Base-by-base conservation (phyloP, 2,888 invertebrate species). In the Drosophila pseudotakahashii region DNA sequence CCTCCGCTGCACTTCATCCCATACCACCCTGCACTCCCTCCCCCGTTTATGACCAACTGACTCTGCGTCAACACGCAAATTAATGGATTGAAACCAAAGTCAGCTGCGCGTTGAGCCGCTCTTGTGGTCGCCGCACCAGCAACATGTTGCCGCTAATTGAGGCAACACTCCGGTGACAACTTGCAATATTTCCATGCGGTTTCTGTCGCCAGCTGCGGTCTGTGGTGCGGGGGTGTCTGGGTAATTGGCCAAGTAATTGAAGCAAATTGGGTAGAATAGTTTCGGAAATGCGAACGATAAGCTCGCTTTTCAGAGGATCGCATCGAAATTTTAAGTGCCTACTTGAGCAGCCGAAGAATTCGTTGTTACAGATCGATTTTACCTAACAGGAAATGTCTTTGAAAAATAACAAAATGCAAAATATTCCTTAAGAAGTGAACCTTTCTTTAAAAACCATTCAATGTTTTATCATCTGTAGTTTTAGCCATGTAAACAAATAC, bases 111-210 rank as follows among this genome's bases (percentile, higher is more conserved):
- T 53, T 61, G 55, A 70, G 57, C 51, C 61, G 50, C 53, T 62
- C 14, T 67, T 70, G 78, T 54, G 61, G 54, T 66, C 58, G 58
- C 53, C 64, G 52, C 67, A 67, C 44, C 70, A 39, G 34, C 70
- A 79, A 71, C 76, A 74, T 82, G 80, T 71, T 82, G 80, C 80
- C 76, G 68, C 66, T 66, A 82, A 73, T 75, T 85, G 71, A 51
- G 69, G 75, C 69, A 76, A 52, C 78, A 66, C 63, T 48, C 60
- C 69, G 39, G 37, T 50, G 69, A 69, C 69, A 69, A 69, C 69
- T 53, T 53, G 52, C 52, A 16, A 69, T 61, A 69, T 55, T 64
- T 59, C 10, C 45, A 53, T 66, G 66, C 45, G 64, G 64, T 66
- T 64, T 52, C 62, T 34, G 64, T 26, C 53, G 23, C 63, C 45